Base-by-base conservation (phyloP, 2,888 invertebrate species). In the Gymnosoma rotundatum region DNA sequence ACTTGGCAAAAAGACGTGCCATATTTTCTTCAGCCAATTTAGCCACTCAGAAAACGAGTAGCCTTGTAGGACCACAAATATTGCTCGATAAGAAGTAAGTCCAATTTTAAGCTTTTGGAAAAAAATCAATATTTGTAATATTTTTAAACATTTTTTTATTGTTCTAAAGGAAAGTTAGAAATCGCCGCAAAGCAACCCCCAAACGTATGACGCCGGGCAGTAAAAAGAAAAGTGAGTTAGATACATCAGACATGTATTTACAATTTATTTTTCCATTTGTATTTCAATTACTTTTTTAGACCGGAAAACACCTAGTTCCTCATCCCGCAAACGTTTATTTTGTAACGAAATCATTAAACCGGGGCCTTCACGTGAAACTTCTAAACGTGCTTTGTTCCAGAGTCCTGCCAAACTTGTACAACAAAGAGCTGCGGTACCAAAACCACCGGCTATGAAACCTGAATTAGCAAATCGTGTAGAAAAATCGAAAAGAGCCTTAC, bases 21-120 rank as follows among this genome's bases (percentile, higher is more conserved):
- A 95, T 95, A 1, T 97, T 97, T 91, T 96, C 96, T 75, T 96
- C 95, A 61, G 95, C 95, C 0, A 94, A 94, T 90, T 90, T 95
- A 82, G 94, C 94, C 87, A 93, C 90, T 1, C 93, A 93, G 83
- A 92, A 90, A 76, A 87, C 88, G 0, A 89, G 86, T 69, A 88
- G 83, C 70, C 88, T 88, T 1, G 87, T 90, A 12, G 91, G 91
- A 16, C 91, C 90, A 21, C 92, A 91, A 88, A 90, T 91, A 66
- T 16, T 90, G 38, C 74, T 91, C 14, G 90, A 91, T 72, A 91
- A 90, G 70, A 91, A 89, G 91, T 91, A 83, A 72, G 88, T 87
- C 16, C 32, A 45, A 16, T 25, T 48, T 18, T 12, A 18, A 3
- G 16, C 6, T 18, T n/a, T 18, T 45, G 12, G 6, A 25, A n/a